Base-by-base conservation (phyloP, 2,888 invertebrate species). In the Chloroclysta siterata region DNA sequence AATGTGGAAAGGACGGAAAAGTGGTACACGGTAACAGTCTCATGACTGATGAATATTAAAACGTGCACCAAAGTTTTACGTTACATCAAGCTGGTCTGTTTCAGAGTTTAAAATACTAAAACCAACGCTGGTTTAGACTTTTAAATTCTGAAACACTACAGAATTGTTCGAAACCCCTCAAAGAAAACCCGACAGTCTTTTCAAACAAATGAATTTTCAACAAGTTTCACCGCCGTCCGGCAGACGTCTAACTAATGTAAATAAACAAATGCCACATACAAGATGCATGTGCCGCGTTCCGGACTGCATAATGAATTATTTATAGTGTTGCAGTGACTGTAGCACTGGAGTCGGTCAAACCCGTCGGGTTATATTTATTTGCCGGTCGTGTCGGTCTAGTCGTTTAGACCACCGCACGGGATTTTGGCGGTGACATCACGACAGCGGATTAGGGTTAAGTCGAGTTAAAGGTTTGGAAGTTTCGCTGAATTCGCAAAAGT, bases 221-320 rank as follows among this genome's bases (percentile, higher is more conserved):
- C 59, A 63, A 65, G 72, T 50, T 61, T 57, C 56, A 53, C 61
- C 53, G 58, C 57, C 63, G 59, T 59, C 60, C 72, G 55, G 60
- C 70, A 68, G 59, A 66, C 69, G 62, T 66, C 60, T 63, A 54
- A 65, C 66, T 70, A 69, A 73, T 70, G 68, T 70, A 72, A 73
- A 79, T 75, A 78, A 77, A 77, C 79, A 79, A 79, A 79, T 76
- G 70, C 29, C 66, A 67, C 79, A 79, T 80, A 74, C 73, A 80
- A 78, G 73, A 80, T 80, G 78, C 76, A 80, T 80, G 75, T 60
- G 71, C 74, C 69, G 54, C 65, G 68, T 69, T 68, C 71, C 70
- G 70, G 71, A 65, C 70, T 65, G 66, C 66, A 72, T 62, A 67
- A 73, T 81, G 81, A 81, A 81, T 81, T 76, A 80, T 81, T 65